Evolutionary conservation across 2,113 vertebrate genomes (phyloP), one percentile per base, ranked within the genome.

Genomic region (Phalacrocorax brasilianus): DNA sequence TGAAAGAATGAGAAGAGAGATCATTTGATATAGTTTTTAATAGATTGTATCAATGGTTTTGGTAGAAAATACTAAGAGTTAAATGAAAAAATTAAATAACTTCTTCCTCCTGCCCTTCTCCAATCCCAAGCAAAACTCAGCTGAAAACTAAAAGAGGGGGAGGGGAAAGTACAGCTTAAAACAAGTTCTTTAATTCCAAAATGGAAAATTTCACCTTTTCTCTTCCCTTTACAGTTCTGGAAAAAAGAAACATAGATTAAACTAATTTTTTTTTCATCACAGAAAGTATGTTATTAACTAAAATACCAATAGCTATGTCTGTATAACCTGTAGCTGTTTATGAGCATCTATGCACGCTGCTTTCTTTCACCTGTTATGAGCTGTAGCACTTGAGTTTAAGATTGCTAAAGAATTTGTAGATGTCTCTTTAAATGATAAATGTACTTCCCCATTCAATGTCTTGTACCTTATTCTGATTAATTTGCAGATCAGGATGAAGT

Each of bases 401-500:
- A 58, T 15, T 12, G 9, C 5, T 56, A 66, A 67, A 70, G 3
- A 14, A 67, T 87, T 84, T 77, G 8, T 53, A 59, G 11, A 2
- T 71, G 10, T 49, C 47, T 84, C 23, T 91, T 84, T 78, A 91
- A 84, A 71, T 78, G 35, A 92, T 27, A 91, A 87, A 85, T 49
- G 3, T 38, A 65, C 21, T 95, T 89, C 19, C 15, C 5, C 4
- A 26, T 79, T 82, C 40, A 52, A 33, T 40, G 3, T 45, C n/a
- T 91, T 68, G 21, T 44, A 88, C 45, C 27, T 89, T 85, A 38
- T 71, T 71, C 55, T 11, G 23, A 53, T 79, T 73, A 81, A 91
- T 84, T 80, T 94, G 32, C 47, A 88, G 35, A 90, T 81, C 55
- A 65, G 50, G 24, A 91, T 77, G 67, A 89, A 91, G 18, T 71